Conservation (phyloP, 2,113 vertebrate genomes). For the Edolisoma coerulescens region DNA sequence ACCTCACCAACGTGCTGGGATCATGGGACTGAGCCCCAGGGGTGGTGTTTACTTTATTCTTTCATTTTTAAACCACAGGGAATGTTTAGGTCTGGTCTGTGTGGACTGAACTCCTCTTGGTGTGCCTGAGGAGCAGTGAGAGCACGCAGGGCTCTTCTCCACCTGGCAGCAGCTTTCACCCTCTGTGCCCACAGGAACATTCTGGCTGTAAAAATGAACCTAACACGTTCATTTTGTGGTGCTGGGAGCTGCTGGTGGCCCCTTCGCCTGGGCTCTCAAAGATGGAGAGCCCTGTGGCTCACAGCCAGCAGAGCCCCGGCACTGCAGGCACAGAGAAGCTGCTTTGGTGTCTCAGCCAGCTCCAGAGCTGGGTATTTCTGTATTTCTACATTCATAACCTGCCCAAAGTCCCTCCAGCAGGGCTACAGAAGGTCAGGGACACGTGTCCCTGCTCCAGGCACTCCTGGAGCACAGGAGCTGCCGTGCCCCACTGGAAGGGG, state of each 20-base stretch:
- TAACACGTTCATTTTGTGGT: neutral
- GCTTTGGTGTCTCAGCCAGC: neutral
- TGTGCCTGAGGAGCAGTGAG: neutral
- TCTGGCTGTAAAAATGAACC: neutral
- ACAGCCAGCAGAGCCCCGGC: neutral
- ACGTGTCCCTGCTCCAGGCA: neutral
- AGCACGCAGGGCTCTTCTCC: neutral
- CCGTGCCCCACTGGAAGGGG: rapidly evolving
- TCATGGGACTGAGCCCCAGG: neutral
- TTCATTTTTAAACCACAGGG: neutral
- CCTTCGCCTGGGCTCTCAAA: neutral
- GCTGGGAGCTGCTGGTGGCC: neutral
- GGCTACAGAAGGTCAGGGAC: neutral
- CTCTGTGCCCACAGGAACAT: neutral
- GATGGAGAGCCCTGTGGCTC: neutral
- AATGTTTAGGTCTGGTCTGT: neutral
- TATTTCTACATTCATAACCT: neutral
- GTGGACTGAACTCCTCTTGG: neutral
- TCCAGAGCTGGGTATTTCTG: neutral
- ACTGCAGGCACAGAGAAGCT: neutral
- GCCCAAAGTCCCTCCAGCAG: neutral
- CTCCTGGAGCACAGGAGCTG: neutral
- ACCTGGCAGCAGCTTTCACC: neutral
- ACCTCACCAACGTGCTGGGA: neutral
- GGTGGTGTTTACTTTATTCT: neutral